phyloP scores from a whole-genome alignment of 2,797 vertebrate genomes.

The Myripristis murdjan region DNA sequence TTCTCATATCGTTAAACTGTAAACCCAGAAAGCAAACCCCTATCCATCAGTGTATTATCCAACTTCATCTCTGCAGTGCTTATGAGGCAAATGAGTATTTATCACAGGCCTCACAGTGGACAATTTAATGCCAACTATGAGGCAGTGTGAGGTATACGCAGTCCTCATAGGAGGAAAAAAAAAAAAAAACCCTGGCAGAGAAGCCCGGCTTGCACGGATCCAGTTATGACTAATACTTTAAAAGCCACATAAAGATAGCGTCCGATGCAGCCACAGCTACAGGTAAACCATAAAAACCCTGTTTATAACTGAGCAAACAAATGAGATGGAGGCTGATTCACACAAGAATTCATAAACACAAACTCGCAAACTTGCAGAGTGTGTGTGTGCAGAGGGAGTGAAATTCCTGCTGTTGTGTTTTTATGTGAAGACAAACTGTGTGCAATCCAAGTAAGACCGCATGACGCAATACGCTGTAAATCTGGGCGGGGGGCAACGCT shows the following conservation, averaged over 20 bases:
- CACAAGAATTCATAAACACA: not conserved
- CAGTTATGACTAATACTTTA: conserved; percentile 21
- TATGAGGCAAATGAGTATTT: not conserved
- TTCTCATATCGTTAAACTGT: too few relatives aligned
- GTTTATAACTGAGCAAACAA: conserved; percentile 35
- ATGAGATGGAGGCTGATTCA: conserved; percentile 9
- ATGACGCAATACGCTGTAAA: not conserved
- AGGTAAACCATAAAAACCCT: conserved; percentile 7
- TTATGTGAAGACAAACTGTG: not conserved
- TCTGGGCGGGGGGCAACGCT: not conserved
- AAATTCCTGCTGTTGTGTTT: not conserved
- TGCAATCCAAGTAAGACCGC: not conserved
- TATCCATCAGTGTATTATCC: too few relatives aligned
- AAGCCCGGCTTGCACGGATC: conserved; percentile 12
- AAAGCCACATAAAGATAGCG: conserved; percentile 18
- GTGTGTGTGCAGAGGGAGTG: not conserved
- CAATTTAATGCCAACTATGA: not conserved
- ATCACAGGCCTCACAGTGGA: too few relatives aligned
- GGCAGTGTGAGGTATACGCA: not conserved
- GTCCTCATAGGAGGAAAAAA: too few relatives aligned
- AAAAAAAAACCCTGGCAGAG: not conserved
- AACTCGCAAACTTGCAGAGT: not conserved
- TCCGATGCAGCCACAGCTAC: conserved; percentile 3
- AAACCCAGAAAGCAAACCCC: too few relatives aligned
- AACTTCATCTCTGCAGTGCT: not conserved